Conservation (phyloP, 2,113 vertebrate species). For the Osmerus eperlanus region DNA sequence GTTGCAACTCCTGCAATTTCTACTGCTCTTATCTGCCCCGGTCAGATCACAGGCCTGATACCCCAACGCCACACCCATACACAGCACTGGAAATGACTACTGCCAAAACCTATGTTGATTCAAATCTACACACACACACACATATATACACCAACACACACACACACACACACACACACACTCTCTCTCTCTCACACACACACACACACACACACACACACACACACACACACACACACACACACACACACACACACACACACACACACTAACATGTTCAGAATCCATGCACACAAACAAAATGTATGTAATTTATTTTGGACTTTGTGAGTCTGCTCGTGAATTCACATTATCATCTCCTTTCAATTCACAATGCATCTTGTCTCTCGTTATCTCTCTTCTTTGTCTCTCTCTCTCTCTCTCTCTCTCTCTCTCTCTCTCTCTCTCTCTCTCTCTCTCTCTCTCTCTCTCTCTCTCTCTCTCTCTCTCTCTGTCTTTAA, state of each 20-base stretch:
- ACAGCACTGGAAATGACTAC: conserved; percentile 34
- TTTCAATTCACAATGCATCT: neutral
- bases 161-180: neutral
- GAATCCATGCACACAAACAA: neutral
- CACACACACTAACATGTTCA: neutral
- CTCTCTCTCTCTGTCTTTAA: conserved; percentile 18
- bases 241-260: neutral
- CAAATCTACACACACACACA: conserved; percentile 26
- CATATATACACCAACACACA: neutral
- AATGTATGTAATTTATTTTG: neutral
- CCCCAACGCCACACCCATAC: conserved; percentile 17
- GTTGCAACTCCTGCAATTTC: conserved; percentile 40
- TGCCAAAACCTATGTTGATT: conserved; percentile 41
- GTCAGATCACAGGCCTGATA: conserved; percentile 47
- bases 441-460: neutral
- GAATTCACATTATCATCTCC: no score
- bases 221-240: neutral
- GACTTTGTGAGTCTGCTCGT: no score
- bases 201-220: neutral
- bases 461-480: neutral
- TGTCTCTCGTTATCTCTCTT: conserved; percentile 1
- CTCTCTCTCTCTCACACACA: no score
- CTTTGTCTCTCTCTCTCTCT: neutral
- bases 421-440: neutral
- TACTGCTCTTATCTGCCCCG: conserved; percentile 24